Percentiles rank a stretch among this genome's conserved stretches.
Conservation (phyloP, 2,888 invertebrate species). For the Chymomyza caudatula region DNA sequence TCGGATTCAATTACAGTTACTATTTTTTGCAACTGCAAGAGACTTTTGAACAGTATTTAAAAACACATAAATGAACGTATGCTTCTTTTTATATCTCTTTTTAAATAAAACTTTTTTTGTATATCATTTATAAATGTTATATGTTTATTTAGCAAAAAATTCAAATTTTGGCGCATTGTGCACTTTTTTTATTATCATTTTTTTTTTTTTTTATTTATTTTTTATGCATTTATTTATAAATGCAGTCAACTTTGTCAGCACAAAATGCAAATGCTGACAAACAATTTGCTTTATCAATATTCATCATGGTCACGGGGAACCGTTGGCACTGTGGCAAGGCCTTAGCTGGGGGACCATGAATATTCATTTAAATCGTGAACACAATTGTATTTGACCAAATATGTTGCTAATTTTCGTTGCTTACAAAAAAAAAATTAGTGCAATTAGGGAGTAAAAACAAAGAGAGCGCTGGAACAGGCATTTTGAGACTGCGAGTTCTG, state of each 20-base stretch:
- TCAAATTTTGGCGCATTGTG: constrained; percentile 3
- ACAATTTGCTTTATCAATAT: constrained; percentile 64
- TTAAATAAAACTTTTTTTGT: constrained; percentile 19
- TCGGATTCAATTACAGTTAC: neutral
- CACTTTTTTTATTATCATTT: neutral
- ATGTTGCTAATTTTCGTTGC: constrained; percentile 37
- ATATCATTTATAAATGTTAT: neutral
- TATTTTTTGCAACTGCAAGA: constrained; percentile 3
- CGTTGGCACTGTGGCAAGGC: constrained; percentile 17
- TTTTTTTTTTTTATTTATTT: constrained; percentile 2
- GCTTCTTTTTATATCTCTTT: neutral
- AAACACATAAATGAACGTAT: constrained; percentile 32
- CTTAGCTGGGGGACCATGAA: constrained; percentile 37
- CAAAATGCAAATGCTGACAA: constrained; percentile 39
- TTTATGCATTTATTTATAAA: constrained; percentile 17
- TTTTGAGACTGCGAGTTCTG: too few species aligned
- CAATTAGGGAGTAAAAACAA: neutral
- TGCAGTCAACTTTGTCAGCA: constrained; percentile 19
- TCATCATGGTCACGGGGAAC: constrained; percentile 39
- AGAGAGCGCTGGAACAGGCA: neutral
- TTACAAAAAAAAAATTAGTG: neutral
- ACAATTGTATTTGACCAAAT: constrained; percentile 39
- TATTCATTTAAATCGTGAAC: constrained; percentile 40
- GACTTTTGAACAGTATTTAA: constrained; percentile 45
- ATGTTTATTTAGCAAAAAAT: constrained; percentile 7